Evolutionary conservation across 2,797 vertebrate species (phyloP), one percentile per base, ranked within the genome.

Genomic region (Tadarida brasiliensis): DNA sequence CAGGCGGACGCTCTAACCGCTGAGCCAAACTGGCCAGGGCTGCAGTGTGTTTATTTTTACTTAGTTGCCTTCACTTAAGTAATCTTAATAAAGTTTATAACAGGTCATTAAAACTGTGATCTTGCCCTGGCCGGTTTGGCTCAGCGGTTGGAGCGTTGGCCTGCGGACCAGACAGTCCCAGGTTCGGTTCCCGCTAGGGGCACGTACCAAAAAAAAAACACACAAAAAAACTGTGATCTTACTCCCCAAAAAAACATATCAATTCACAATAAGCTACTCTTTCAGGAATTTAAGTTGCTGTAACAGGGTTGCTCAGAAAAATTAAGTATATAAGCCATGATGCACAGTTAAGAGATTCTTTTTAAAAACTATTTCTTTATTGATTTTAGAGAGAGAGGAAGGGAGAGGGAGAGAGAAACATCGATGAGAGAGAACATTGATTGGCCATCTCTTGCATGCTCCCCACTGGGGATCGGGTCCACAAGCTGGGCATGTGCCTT

Each of bases 41-140:
- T 91, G 54, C 33, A 11, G 56, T 30, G n/a, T 76, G 39, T 87
- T 88, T 88, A 70, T 88, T 88, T 93, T 96, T 93, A 84, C 47
- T 57, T 94, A 57, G 12, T 94, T 95, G 59, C 61, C 24, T 56
- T 91, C 67, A 78, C 19, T 7, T 87, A 92, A 91, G 76, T 78
- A 65, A 78, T 67, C 51, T 80, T 82, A 57, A 33, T 39, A 49
- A 87, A 74, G 57, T 88, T 68, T 22, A 39, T 67, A 82, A 44
- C 10, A 85, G 28, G 15, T 82, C 49, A 73, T 68, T 67, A 67
- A 91, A 92, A 24, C 33, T 94, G 3, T 90, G 57, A 19, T 78
- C 10, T 56, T 83, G n/a, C n/a, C n/a, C n/a, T n/a, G n/a, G n/a
- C n/a, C n/a, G n/a, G n/a, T n/a, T n/a, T n/a, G n/a, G n/a, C n/a